Conservation (phyloP, 2,113 vertebrate species). For the Hemichromis elongatus region DNA sequence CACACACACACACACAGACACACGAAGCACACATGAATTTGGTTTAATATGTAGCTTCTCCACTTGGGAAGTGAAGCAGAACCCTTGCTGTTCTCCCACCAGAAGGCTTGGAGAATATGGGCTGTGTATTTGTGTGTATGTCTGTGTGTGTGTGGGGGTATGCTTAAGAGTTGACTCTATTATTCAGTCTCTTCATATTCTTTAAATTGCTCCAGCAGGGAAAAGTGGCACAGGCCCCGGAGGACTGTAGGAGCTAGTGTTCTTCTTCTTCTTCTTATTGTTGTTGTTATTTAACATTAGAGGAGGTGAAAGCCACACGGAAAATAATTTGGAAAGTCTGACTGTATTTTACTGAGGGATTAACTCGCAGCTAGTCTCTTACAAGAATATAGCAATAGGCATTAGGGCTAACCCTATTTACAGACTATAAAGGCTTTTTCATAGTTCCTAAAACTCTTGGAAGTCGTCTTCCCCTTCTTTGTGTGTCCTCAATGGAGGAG, state of each 20-base stretch:
- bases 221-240: slow-evolving; percentile 14
- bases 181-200: slow-evolving; percentile 65
- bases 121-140: slow-evolving; percentile 1
- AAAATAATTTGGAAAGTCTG: neutral
- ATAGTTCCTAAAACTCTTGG: neutral
- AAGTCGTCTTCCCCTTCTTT: neutral
- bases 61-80: slow-evolving; percentile 71
- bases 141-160: neutral
- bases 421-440: neutral
- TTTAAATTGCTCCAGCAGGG: slow-evolving; percentile 50
- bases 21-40: slow-evolving; percentile 38
- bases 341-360: neutral
- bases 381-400: neutral
- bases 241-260: slow-evolving; percentile 7
- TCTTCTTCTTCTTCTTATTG: neutral
- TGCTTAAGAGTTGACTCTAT: slow-evolving; percentile 54
- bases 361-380: neutral
- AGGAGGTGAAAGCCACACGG: neutral
- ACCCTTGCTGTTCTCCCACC: slow-evolving; percentile 50
- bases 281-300: slow-evolving; percentile 44
- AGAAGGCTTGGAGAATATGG: slow-evolving; percentile 16
- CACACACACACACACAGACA: neutral
- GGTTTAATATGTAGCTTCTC: slow-evolving; percentile 72
- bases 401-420: too few relatives aligned
- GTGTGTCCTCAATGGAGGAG: neutral